phyloP scores from a whole-genome alignment of 1,140 invertebrate species.

The Macrosteles quadrilineatus region DNA sequence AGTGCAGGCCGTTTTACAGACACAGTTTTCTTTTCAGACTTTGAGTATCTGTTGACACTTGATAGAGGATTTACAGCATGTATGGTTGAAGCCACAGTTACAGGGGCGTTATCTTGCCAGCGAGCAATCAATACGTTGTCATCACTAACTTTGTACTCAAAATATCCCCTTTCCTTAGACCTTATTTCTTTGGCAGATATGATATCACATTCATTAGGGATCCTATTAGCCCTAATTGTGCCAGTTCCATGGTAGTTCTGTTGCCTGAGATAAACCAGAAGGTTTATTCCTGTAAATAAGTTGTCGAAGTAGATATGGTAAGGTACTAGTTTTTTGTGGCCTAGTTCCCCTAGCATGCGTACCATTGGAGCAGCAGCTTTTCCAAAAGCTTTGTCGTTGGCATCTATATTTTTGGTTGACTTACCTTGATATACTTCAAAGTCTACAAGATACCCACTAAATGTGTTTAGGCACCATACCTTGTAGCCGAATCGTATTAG shows the following conservation, averaged over 20 bases:
- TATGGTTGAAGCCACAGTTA: conserved; percentile 26
- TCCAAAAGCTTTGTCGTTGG: not conserved
- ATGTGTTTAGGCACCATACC: not conserved
- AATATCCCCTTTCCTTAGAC: too few relatives aligned
- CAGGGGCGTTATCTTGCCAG: conserved; percentile 23
- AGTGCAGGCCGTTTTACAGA: conserved; percentile 10
- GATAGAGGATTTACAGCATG: conserved; percentile 14
- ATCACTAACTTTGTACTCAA: conserved; percentile 24
- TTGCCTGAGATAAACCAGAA: not conserved
- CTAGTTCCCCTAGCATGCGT: not conserved
- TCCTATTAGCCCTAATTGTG: conserved; percentile 9
- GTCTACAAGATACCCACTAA: conserved; percentile 29
- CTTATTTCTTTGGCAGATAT: too few relatives aligned
- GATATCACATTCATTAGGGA: too few relatives aligned
- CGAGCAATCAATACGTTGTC: conserved; percentile 18
- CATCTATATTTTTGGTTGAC: not conserved
- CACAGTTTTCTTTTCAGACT: conserved; percentile 16
- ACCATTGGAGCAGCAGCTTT: conserved; percentile 13
- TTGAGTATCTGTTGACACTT: conserved; percentile 21
- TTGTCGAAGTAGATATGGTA: conserved; percentile 3
- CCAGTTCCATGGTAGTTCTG: conserved; percentile 22
- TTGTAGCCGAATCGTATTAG: too few relatives aligned
- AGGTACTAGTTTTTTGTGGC: not conserved
- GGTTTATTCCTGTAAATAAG: conserved; percentile 4
- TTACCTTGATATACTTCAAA: conserved; percentile 29